Percentiles rank a stretch among this genome's conserved stretches.
Conservation (phyloP, 2,888 invertebrate species). For the Malachius bipustulatus region DNA sequence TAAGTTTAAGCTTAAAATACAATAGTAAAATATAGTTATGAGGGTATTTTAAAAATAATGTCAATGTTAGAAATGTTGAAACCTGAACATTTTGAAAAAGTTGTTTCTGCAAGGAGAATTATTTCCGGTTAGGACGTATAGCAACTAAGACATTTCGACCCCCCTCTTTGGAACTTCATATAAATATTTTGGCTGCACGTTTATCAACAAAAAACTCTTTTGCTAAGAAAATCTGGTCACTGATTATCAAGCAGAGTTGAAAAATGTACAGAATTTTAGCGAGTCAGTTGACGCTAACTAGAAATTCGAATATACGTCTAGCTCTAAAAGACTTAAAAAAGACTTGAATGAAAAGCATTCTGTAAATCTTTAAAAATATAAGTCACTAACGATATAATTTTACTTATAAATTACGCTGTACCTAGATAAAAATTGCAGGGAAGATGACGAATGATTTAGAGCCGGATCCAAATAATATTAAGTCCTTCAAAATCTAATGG, state of each 20-base stretch:
- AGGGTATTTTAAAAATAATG: too few species aligned
- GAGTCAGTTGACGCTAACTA: constrained; percentile 16
- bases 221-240: constrained; percentile 16
- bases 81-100: constrained; percentile 12
- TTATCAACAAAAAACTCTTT: constrained; percentile 15
- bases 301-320: constrained; percentile 17
- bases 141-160: constrained; percentile 15
- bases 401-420: constrained; percentile 17
- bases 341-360: constrained; percentile 18
- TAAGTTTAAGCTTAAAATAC: too few species aligned
- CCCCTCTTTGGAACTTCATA: constrained; percentile 18
- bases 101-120: constrained; percentile 15
- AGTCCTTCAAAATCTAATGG: constrained; percentile 18
- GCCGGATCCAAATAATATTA: constrained; percentile 13
- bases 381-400: constrained; percentile 18
- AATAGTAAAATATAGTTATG: too few species aligned
- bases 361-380: constrained; percentile 16
- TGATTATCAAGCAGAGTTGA: constrained; percentile 12
- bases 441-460: constrained; percentile 11
- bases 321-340: constrained; percentile 22
- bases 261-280: constrained; percentile 17
- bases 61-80: constrained; percentile 5
- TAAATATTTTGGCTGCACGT: constrained; percentile 14
- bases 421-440: constrained; percentile 17
- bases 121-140: constrained; percentile 17